Evolutionary conservation across 2,797 vertebrate species (phyloP).

Genomic region (Ctenochaetus hawaiiensis): DNA sequence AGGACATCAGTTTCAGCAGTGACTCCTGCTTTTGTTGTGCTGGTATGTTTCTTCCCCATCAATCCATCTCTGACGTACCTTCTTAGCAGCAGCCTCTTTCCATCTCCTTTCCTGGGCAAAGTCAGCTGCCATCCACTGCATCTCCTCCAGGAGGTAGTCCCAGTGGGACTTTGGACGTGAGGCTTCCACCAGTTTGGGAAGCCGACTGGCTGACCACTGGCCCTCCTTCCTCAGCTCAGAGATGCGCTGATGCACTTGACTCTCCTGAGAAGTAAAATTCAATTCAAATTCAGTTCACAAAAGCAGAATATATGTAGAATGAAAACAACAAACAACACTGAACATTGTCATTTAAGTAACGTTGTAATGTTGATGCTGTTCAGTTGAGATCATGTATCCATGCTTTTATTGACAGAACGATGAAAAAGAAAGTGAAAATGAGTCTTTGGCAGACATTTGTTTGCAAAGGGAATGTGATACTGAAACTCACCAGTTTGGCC

Average conservation of each 20-base stretch:
- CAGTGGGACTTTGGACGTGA: slow-evolving; percentile 95
- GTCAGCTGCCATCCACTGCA: slow-evolving; percentile 99
- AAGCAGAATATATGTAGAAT: too few relatives aligned
- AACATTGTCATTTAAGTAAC: too few relatives aligned
- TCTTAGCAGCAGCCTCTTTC: slow-evolving; percentile 98
- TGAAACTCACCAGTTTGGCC: slow-evolving; percentile 89
- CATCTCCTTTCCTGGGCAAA: slow-evolving; percentile 97
- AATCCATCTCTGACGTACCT: slow-evolving; percentile 82
- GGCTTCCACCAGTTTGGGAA: slow-evolving; percentile 95
- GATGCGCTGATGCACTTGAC: slow-evolving; percentile 94
- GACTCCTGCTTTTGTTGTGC: neutral
- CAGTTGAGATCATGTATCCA: too few relatives aligned
- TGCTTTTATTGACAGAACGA: too few relatives aligned
- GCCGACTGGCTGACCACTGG: slow-evolving; percentile 93
- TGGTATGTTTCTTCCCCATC: neutral
- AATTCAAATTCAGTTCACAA: too few relatives aligned
- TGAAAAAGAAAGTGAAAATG: neutral
- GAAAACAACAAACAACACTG: too few relatives aligned
- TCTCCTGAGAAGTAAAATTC: slow-evolving; percentile 91
- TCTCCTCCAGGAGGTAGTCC: slow-evolving; percentile 98
- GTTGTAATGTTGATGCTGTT: too few relatives aligned
- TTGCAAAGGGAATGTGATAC: neutral
- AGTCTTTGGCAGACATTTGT: neutral
- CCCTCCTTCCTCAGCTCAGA: slow-evolving; percentile 97
- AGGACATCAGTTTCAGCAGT: neutral